These are phyloP conservation scores for Coptotermes formosanus DNA, from an alignment of 1,140 invertebrate genomes.

Conservation along the genomic window DNA sequence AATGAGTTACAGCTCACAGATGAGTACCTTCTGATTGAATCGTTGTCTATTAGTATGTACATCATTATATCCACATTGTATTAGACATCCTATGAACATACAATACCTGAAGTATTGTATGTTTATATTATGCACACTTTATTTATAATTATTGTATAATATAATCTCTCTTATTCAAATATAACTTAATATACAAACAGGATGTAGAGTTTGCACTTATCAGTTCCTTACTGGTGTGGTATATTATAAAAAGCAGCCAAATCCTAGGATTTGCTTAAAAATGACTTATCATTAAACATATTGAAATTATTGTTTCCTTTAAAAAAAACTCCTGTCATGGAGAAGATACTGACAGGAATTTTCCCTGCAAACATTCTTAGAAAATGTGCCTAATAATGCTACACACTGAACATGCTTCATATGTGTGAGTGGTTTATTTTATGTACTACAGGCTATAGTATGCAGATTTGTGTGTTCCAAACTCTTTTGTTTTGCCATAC, in stretches of 20 bases:
- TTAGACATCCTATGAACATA: conserved; percentile 29
- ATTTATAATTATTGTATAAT: conserved; percentile 19
- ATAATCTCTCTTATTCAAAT: conserved; percentile 18
- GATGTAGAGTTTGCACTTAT: background rate
- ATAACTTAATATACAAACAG: conserved; percentile 15
- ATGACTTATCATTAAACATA: background rate
- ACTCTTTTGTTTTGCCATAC: conserved; percentile 20
- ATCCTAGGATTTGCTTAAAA: background rate
- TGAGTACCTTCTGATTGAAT: conserved; percentile 17
- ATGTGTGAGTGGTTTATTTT: background rate
- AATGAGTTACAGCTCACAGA: conserved; percentile 22
- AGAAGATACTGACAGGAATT: conserved; percentile 16
- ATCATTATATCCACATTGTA: conserved; percentile 21
- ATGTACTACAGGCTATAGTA: conserved; percentile 1
- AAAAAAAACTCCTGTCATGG: conserved; percentile 11
- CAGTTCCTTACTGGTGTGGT: background rate
- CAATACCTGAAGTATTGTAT: conserved; percentile 29
- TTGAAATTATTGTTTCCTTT: conserved; percentile 1
- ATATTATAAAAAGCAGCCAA: conserved; percentile 19
- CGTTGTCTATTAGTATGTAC: conserved; percentile 33
- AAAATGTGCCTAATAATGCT: conserved; percentile 8
- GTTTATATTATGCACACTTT: conserved; percentile 25
- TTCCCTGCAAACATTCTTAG: conserved; percentile 11
- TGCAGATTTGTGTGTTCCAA: conserved; percentile 18
- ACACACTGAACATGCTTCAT: background rate